Percentiles rank a stretch among this genome's conserved stretches.
phyloP scores from a whole-genome alignment of 35 echinoderm and acorn worm species.

The Chiridota heheva region DNA sequence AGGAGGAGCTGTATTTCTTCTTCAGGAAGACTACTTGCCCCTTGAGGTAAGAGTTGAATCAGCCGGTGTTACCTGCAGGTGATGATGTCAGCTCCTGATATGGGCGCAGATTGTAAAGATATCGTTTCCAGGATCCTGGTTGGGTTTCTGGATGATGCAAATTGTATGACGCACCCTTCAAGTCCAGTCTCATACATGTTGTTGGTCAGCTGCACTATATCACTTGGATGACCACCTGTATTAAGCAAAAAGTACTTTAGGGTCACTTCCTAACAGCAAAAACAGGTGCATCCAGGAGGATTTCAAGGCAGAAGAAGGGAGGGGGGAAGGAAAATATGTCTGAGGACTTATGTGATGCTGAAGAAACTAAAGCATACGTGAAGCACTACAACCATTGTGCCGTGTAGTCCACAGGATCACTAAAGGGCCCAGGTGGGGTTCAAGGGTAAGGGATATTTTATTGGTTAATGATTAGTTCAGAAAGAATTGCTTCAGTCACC shows the following conservation, averaged over 20 bases:
- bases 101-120: constrained; percentile 46
- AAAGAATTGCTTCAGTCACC: too few relatives aligned
- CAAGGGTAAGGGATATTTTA: too few relatives aligned
- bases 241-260: constrained; percentile 14
- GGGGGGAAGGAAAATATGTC: too few relatives aligned
- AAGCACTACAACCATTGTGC: too few relatives aligned
- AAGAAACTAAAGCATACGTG: too few relatives aligned
- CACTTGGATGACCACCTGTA: constrained; percentile 67
- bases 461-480: too few relatives aligned
- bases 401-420: too few relatives aligned
- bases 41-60: too few relatives aligned
- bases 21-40: too few relatives aligned
- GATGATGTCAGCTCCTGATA: constrained; percentile 49
- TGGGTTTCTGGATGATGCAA: constrained; percentile 71
- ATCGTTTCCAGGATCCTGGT: constrained; percentile 50
- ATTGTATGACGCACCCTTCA: constrained; percentile 67
- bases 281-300: not conserved
- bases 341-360: too few relatives aligned
- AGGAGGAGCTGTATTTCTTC: too few relatives aligned
- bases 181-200: constrained; percentile 61
- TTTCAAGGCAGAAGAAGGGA: not conserved
- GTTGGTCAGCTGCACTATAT: constrained; percentile 56
- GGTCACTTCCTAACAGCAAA: not conserved
- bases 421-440: too few relatives aligned
- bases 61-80: constrained; percentile 45